phyloP scores from a whole-genome alignment of 2,888 invertebrate species.

The Brachyptera putata region DNA sequence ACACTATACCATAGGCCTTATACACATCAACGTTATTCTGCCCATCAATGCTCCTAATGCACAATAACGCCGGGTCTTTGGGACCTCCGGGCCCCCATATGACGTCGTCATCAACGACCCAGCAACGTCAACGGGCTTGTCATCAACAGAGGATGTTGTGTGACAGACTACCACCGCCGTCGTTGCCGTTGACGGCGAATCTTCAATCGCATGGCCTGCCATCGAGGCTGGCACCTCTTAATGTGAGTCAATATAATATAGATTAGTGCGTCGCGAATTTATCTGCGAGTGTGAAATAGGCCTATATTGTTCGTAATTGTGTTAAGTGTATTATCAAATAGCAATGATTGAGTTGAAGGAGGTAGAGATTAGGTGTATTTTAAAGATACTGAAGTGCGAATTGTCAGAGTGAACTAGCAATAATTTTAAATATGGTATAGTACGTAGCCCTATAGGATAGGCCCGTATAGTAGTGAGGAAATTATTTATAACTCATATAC shows the following conservation, averaged over 20 bases:
- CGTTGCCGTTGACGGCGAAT: slow-evolving; percentile 17
- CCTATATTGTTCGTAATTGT: too few species aligned
- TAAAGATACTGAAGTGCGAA: too few species aligned
- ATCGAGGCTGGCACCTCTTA: slow-evolving; percentile 30
- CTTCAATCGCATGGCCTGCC: neutral
- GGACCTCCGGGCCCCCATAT: slow-evolving; percentile 21
- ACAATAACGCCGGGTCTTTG: slow-evolving; percentile 27
- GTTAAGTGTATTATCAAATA: too few species aligned
- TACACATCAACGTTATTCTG: neutral
- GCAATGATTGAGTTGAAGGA: too few species aligned
- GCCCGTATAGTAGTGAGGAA: too few species aligned
- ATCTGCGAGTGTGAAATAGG: neutral
- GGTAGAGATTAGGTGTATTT: too few species aligned
- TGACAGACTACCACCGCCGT: slow-evolving; percentile 23
- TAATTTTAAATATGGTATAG: too few species aligned
- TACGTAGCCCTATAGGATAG: too few species aligned
- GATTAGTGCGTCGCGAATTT: neutral
- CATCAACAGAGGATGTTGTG: slow-evolving; percentile 25
- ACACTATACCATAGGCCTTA: too few species aligned
- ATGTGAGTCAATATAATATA: slow-evolving; percentile 20
- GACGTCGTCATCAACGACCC: neutral
- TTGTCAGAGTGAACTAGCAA: too few species aligned
- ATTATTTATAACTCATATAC: too few species aligned
- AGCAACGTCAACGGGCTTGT: slow-evolving; percentile 6
- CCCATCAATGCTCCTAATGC: slow-evolving; percentile 31